These are phyloP conservation scores for Drosophila elegans DNA, from an alignment of 1,140 invertebrate species.

Conservation along the genomic window DNA sequence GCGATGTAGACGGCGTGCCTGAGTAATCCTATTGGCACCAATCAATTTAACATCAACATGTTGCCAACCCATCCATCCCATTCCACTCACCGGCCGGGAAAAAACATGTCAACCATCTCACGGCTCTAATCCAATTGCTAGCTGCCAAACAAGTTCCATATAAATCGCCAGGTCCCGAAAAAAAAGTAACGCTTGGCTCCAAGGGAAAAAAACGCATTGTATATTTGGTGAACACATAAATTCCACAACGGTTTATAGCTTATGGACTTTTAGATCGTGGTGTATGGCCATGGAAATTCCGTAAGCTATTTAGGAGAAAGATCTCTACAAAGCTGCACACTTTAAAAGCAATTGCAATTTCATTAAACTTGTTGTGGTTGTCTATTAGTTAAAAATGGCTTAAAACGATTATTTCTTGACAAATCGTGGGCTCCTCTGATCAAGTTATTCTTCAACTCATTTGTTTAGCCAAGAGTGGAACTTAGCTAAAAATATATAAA, in stretches of 20 bases:
- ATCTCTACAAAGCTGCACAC: neutral
- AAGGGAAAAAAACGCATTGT: neutral
- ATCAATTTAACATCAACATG: conserved; percentile 45
- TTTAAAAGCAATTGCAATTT: neutral
- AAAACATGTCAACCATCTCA: conserved; percentile 56
- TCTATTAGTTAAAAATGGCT: no score
- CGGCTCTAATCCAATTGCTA: conserved; percentile 64
- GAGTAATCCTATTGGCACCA: conserved; percentile 42
- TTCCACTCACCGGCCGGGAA: neutral
- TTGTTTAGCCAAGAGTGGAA: no score
- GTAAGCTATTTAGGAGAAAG: neutral
- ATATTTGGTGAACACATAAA: conserved; percentile 3
- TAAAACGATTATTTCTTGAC: neutral
- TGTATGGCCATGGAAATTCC: neutral
- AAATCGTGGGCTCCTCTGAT: neutral
- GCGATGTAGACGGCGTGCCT: conserved; percentile 25
- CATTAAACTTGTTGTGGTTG: neutral
- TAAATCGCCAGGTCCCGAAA: conserved; percentile 52
- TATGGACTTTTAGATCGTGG: neutral
- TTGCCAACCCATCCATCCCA: conserved; percentile 2
- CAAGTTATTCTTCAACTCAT: neutral
- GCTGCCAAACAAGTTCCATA: conserved; percentile 32
- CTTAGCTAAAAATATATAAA: no score
- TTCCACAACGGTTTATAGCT: neutral
- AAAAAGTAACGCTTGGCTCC: conserved; percentile 19